Conservation (phyloP, 2,888 invertebrate genomes). For the Epiblema foenella region DNA sequence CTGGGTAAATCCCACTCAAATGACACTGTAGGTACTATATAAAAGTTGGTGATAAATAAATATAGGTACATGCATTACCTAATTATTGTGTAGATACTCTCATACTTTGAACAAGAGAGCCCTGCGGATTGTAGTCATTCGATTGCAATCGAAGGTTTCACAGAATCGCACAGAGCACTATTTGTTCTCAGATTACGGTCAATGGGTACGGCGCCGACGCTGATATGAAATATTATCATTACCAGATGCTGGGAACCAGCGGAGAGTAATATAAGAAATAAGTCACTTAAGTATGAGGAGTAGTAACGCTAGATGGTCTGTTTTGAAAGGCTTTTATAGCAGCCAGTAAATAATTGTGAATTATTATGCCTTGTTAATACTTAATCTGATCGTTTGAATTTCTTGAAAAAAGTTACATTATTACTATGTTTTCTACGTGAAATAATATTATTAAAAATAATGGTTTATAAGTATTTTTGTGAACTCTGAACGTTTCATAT, state of each 20-base stretch:
- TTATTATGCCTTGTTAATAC: too few relatives aligned
- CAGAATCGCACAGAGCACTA: slow-evolving; percentile 76
- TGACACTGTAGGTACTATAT: too few relatives aligned
- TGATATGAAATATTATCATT: slow-evolving; percentile 80
- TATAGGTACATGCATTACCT: not conserved
- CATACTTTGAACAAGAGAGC: slow-evolving; percentile 43
- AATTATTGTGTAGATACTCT: slow-evolving; percentile 14
- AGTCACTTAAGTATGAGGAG: not conserved
- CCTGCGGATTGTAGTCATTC: slow-evolving; percentile 55
- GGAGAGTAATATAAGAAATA: slow-evolving; percentile 36
- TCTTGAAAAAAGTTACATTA: not conserved
- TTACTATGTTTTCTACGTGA: too few relatives aligned
- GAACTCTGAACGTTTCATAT: too few relatives aligned
- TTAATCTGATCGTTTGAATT: too few relatives aligned
- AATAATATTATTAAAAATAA: too few relatives aligned
- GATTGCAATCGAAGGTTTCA: slow-evolving; percentile 75
- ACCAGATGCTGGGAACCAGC: slow-evolving; percentile 67
- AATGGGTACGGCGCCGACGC: slow-evolving; percentile 57
- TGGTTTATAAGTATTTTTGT: too few relatives aligned
- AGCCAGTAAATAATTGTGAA: too few relatives aligned
- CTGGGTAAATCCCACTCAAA: too few relatives aligned
- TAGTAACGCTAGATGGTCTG: too few relatives aligned
- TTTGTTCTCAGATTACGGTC: slow-evolving; percentile 72
- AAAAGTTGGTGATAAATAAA: too few relatives aligned
- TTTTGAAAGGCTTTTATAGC: too few relatives aligned